These are phyloP conservation scores for Ornithorhynchus anatinus DNA, from an alignment of 2,113 vertebrate species.

Conservation along the genomic window DNA sequence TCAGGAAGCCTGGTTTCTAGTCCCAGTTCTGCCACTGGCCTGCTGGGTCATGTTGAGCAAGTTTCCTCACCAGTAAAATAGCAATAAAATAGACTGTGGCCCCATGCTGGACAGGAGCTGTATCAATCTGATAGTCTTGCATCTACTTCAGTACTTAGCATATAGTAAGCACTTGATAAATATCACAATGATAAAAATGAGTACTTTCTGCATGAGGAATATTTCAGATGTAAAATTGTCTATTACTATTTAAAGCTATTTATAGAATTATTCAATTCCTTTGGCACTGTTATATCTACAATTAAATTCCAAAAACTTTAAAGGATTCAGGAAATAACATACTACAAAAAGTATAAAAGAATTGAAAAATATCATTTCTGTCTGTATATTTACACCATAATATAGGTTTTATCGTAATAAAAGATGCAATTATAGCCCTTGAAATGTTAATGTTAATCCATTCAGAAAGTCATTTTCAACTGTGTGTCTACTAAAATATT, in stretches of 20 bases:
- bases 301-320: too few species aligned
- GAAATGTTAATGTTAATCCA: conserved; percentile 16
- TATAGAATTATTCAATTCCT: too few species aligned
- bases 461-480: conserved; percentile 13
- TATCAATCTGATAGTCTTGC: too few species aligned
- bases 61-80: background rate
- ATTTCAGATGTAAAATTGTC: too few species aligned
- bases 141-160: too few species aligned
- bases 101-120: too few species aligned
- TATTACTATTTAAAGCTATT: too few species aligned
- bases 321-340: conserved; percentile 9
- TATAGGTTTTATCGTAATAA: background rate
- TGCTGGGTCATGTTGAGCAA: background rate
- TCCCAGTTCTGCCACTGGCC: background rate
- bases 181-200: too few species aligned
- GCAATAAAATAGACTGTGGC: background rate
- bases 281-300: too few species aligned
- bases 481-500: background rate
- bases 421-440: conserved; percentile 13
- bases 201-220: too few species aligned
- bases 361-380: background rate
- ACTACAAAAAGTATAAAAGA: conserved; percentile 11
- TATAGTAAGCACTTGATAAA: too few species aligned
- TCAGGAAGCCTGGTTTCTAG: background rate
- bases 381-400: background rate